Percentiles rank a stretch among this genome's conserved stretches.
Conservation (phyloP, 2,113 vertebrate genomes). For the Isurus oxyrinchus region DNA sequence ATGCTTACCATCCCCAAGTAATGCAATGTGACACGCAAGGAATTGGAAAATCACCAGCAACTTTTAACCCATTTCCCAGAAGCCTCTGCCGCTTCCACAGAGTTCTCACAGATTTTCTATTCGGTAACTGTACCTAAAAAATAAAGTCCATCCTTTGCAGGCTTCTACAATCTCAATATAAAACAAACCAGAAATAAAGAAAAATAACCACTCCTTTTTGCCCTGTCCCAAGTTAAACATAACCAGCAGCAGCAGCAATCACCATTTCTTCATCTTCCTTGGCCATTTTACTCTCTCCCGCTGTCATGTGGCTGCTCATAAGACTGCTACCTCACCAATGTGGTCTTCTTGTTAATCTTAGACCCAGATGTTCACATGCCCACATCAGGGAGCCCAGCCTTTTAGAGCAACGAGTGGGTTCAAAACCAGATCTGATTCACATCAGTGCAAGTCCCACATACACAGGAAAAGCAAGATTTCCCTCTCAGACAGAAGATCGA, state of each 20-base stretch:
- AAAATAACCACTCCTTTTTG: neutral
- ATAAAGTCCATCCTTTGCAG: neutral
- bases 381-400: neutral
- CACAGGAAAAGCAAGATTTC: neutral
- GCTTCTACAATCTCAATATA: neutral
- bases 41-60: slow-evolving; percentile 4
- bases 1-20: neutral
- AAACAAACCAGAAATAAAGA: neutral
- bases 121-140: neutral
- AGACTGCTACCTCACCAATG: neutral
- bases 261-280: neutral
- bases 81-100: neutral
- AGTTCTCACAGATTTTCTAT: neutral
- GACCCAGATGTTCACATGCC: neutral
- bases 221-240: neutral
- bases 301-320: neutral
- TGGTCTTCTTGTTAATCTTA: neutral
- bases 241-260: neutral
- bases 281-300: neutral
- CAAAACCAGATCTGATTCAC: neutral
- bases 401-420: no score
- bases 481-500: neutral
- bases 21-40: neutral
- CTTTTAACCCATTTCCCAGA: neutral
- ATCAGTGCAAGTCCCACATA: neutral